Evolutionary conservation across 2,888 invertebrate genomes (phyloP).

Genomic region (Cerceris rybyensis): DNA sequence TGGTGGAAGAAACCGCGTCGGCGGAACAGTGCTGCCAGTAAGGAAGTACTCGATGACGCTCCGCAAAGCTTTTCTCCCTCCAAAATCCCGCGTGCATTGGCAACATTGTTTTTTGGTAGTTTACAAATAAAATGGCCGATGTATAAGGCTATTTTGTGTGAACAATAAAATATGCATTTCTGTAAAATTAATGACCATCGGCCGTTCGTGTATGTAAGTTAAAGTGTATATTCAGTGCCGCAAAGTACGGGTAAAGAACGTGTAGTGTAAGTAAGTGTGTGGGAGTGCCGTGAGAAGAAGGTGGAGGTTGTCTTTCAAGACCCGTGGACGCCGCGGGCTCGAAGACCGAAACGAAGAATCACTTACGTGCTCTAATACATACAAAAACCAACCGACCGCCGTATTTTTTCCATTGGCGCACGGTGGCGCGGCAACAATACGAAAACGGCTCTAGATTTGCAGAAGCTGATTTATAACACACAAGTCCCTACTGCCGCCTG

Average conservation of each 20-base stretch:
- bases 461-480: slow-evolving; percentile 45
- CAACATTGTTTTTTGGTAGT: slow-evolving; percentile 80
- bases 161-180: slow-evolving; percentile 77
- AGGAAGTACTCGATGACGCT: slow-evolving; percentile 69
- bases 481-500: slow-evolving; percentile 58
- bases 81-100: slow-evolving; percentile 78
- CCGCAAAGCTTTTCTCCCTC: slow-evolving; percentile 73
- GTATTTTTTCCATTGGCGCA: slow-evolving; percentile 69
- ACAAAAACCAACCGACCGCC: slow-evolving; percentile 48
- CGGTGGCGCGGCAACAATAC: slow-evolving; percentile 71
- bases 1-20: slow-evolving; percentile 69
- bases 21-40: slow-evolving; percentile 75
- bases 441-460: slow-evolving; percentile 52
- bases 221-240: slow-evolving; percentile 57
- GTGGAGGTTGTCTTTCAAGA: slow-evolving; percentile 74
- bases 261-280: slow-evolving; percentile 64
- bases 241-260: slow-evolving; percentile 56
- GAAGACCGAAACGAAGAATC: slow-evolving; percentile 68
- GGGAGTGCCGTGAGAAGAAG: slow-evolving; percentile 72
- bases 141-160: slow-evolving; percentile 80
- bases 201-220: slow-evolving; percentile 66
- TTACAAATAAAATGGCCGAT: slow-evolving; percentile 82
- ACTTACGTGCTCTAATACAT: slow-evolving; percentile 67
- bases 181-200: slow-evolving; percentile 75
- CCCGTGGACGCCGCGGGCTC: slow-evolving; percentile 74